Conservation (phyloP, 1,140 invertebrate species). For the Metopolophium dirhodum region DNA sequence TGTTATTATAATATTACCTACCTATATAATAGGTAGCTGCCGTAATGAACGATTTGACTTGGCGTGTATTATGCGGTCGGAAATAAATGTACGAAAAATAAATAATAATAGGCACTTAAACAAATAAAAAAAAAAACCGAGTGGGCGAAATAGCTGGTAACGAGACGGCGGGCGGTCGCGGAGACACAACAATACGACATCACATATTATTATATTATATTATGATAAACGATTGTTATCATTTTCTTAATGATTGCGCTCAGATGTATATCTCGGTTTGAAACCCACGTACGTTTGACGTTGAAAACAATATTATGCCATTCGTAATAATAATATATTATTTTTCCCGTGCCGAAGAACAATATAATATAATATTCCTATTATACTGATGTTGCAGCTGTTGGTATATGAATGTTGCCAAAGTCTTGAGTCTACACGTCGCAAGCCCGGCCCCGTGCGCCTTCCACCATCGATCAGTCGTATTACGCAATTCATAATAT, state of each 20-base stretch:
- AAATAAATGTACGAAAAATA: background rate
- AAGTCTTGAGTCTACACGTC: background rate
- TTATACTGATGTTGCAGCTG: too few relatives aligned
- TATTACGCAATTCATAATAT: background rate
- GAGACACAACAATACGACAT: slow-evolving; percentile 9
- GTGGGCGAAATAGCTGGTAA: background rate
- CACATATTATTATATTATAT: background rate
- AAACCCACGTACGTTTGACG: background rate
- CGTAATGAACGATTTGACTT: background rate
- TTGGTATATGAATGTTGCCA: background rate
- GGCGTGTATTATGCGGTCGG: too few relatives aligned
- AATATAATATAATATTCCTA: background rate
- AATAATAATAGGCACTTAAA: background rate
- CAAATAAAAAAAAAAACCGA: background rate
- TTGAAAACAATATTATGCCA: background rate
- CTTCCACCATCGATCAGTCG: background rate
- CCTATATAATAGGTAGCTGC: background rate
- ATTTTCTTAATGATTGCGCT: background rate
- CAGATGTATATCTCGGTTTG: background rate
- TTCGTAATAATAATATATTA: background rate
- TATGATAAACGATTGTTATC: slow-evolving; percentile 7
- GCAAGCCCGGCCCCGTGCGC: background rate
- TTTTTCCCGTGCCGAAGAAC: background rate
- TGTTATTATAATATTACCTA: too few relatives aligned
- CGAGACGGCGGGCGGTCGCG: background rate